These are phyloP conservation scores for Ditula angustiorana DNA, from an alignment of 2,888 invertebrate species.

Conservation along the genomic window DNA sequence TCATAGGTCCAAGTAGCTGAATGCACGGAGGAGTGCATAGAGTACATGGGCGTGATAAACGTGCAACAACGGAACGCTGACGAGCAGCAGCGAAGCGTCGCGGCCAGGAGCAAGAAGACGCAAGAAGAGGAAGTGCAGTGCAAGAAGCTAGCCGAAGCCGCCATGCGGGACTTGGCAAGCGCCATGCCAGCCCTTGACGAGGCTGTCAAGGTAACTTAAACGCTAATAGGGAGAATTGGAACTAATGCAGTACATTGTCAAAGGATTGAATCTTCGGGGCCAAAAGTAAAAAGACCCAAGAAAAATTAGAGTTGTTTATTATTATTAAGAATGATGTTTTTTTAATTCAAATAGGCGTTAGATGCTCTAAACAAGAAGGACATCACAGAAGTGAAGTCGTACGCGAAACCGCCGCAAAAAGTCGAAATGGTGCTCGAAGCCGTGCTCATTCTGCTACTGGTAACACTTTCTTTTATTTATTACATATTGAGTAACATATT, in stretches of 20 bases:
- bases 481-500: no score
- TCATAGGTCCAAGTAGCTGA: constrained; percentile 87
- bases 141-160: constrained; percentile 92
- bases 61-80: constrained; percentile 93
- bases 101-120: constrained; percentile 90
- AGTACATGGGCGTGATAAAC: constrained; percentile 93
- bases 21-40: constrained; percentile 93
- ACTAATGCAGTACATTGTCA: no score
- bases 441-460: constrained; percentile 91
- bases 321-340: no score
- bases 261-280: not conserved
- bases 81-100: constrained; percentile 90
- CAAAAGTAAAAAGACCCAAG: not conserved
- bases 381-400: constrained; percentile 95
- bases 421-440: constrained; percentile 97
- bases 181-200: constrained; percentile 95
- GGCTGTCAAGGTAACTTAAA: constrained; percentile 85
- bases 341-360: constrained; percentile 81
- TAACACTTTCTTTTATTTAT: constrained; percentile 50
- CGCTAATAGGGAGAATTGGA: no score
- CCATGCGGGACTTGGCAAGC: constrained; percentile 92
- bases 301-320: no score
- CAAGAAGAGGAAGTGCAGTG: constrained; percentile 93
- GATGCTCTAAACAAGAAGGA: constrained; percentile 94
- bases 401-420: constrained; percentile 93